Base-by-base conservation (phyloP, 64 coral and sea anemone genomes). In the Pocillopora damicornis region DNA sequence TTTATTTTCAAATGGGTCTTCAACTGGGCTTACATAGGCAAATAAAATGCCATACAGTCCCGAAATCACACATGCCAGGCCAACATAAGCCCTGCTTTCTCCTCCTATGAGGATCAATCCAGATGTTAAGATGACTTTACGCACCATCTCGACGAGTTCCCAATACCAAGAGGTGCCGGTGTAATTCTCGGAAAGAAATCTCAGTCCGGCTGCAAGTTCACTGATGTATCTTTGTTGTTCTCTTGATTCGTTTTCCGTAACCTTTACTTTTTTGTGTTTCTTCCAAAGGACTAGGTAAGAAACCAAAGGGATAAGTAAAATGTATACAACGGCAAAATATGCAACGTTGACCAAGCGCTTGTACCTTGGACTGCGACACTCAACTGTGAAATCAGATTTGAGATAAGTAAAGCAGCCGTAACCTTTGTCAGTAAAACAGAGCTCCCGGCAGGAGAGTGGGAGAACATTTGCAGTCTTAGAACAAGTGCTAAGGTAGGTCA, bases 131-230 rank as follows among this genome's bases (percentile, higher is more conserved):
- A 91, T 30, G 38, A 91, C 76, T 71, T 91, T 91, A 5, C 89
- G 89, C 35, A 83, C 30, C 59, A 76, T 86, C 82, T 91, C 89
- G 11, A 91, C 63, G 20, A 91, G 89, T 38, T 91, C 89, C 89
- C 89, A 91, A 62, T 91, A 91, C 89, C 89, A 91, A 9, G 89
- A 81, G 5, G 76, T 83, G 36, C 58, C 36, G 4, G 0, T 91
- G 64, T 86, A 91, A 79, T 87, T 91, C 45, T 91, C 89, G 35
- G 35, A 91, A 26, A 91, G 60, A 66, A 91, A 91, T 15, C 36
- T 60, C 82, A 91, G 45, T 2, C 73, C 89, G 77, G 75, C 60
- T 17, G 76, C 80, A 69, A 74, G 13, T 51, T 69, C 58, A 22
- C 23, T 35, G n/a, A 63, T 64, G 59, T 11, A 14, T 16, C 14